Evolutionary conservation across 1,140 invertebrate genomes (phyloP).

Genomic region (Choristoneura fumiferana): DNA sequence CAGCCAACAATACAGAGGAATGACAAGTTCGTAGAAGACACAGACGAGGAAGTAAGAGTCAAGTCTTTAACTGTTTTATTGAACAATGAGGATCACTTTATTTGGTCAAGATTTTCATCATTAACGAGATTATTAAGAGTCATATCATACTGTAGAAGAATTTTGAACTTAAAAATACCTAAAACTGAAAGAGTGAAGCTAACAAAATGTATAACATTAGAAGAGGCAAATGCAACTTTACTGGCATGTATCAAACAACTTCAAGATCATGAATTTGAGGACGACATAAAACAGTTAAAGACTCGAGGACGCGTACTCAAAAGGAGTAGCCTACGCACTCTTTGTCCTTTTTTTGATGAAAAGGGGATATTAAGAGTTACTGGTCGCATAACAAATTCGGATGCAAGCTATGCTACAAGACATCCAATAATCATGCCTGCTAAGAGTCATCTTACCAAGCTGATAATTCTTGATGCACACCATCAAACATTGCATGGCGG

Average conservation of each 20-base stretch:
- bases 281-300: slow-evolving; percentile 20
- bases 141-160: slow-evolving; percentile 29
- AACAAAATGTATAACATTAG: slow-evolving; percentile 15
- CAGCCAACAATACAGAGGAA: slow-evolving; percentile 13
- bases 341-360: slow-evolving; percentile 26
- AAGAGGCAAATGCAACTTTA: slow-evolving; percentile 11
- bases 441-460: neutral
- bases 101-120: slow-evolving; percentile 32
- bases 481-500: slow-evolving; percentile 5
- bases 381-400: slow-evolving; percentile 24
- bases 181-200: slow-evolving; percentile 14
- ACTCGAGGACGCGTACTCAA: slow-evolving; percentile 17
- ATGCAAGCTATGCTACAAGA: slow-evolving; percentile 16
- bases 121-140: slow-evolving; percentile 31
- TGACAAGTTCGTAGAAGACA: slow-evolving; percentile 14
- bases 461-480: slow-evolving; percentile 1
- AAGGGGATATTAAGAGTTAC: slow-evolving; percentile 31
- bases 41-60: slow-evolving; percentile 27
- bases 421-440: slow-evolving; percentile 28
- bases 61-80: slow-evolving; percentile 18
- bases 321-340: slow-evolving; percentile 24
- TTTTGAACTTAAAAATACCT: slow-evolving; percentile 26
- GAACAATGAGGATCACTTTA: slow-evolving; percentile 7
- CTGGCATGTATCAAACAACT: neutral
- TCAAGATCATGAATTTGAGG: slow-evolving; percentile 15